A percentile compares a stretch with the other conserved stretches of the same genome.
phyloP scores from a whole-genome alignment of 2,797 vertebrate genomes.

The Pangasius mekongensis region DNA sequence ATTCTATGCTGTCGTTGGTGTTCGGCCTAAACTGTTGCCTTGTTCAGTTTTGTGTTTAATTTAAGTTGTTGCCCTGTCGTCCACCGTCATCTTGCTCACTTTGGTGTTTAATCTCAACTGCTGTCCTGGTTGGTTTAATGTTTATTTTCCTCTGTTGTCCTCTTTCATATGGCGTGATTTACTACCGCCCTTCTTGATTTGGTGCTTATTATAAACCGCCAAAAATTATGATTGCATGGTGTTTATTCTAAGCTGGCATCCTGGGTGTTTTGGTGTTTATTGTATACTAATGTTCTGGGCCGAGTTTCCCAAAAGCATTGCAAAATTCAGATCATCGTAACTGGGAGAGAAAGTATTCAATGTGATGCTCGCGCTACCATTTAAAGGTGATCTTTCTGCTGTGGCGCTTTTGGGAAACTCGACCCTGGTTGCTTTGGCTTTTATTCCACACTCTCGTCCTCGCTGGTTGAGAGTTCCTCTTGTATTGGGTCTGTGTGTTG shows the following conservation, averaged over 20 bases:
- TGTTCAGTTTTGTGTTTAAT: neutral
- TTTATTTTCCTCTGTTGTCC: neutral
- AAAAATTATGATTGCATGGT: neutral
- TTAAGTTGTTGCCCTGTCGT: neutral
- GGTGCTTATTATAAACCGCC: neutral
- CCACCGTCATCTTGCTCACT: neutral
- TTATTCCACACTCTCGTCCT: constrained; percentile 21
- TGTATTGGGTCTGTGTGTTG: constrained; percentile 10
- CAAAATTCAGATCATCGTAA: neutral
- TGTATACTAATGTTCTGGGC: neutral
- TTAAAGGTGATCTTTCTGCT: neutral
- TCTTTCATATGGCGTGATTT: neutral
- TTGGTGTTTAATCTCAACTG: neutral
- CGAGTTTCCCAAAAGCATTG: neutral
- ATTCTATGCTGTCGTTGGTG: neutral
- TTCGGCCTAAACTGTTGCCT: neutral
- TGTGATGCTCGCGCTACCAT: neutral
- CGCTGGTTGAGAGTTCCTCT: neutral
- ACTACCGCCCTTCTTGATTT: neutral
- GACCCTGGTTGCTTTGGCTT: neutral
- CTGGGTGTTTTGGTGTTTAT: neutral
- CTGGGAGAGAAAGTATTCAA: neutral
- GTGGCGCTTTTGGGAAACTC: neutral
- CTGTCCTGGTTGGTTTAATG: neutral
- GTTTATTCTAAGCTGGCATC: neutral